phyloP scores from a whole-genome alignment of 2,113 vertebrate species.

The Prietella phreatophila region DNA sequence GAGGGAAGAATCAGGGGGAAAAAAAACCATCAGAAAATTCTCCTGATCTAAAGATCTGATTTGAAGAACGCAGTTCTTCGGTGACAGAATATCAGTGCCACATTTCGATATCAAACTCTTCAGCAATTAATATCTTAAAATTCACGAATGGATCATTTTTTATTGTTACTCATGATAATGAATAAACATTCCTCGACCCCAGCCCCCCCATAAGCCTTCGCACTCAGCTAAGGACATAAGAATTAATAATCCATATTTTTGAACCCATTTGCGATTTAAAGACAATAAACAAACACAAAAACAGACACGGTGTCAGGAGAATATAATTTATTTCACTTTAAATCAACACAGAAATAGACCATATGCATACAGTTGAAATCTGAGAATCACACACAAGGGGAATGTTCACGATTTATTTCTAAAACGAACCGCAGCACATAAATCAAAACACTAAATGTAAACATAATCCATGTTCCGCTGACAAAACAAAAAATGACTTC shows the following conservation, averaged over 20 bases:
- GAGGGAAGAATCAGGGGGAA: too few relatives aligned
- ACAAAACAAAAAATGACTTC: neutral
- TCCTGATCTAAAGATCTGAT: neutral
- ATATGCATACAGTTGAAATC: conserved; percentile 57
- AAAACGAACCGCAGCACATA: neutral
- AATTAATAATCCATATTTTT: neutral
- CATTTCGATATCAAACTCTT: neutral
- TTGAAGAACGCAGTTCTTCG: neutral
- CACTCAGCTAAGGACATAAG: neutral
- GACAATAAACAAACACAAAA: neutral
- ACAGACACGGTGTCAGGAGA: conserved; percentile 3
- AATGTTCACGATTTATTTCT: conserved; percentile 46
- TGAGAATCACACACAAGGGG: conserved; percentile 21
- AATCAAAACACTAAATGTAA: conserved; percentile 55
- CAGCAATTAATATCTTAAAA: neutral
- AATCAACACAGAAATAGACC: conserved; percentile 57
- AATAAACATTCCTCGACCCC: neutral
- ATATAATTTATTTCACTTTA: conserved; percentile 69
- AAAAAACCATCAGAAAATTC: neutral
- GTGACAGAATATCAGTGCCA: neutral
- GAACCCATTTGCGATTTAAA: neutral
- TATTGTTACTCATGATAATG: neutral
- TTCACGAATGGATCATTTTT: neutral
- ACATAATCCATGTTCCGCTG: conserved; percentile 44
- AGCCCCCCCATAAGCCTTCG: neutral